A percentile compares a stretch with the other conserved stretches of the same genome.
Evolutionary conservation across 1,140 invertebrate genomes (phyloP).

Genomic region (Pomacea maculata): DNA sequence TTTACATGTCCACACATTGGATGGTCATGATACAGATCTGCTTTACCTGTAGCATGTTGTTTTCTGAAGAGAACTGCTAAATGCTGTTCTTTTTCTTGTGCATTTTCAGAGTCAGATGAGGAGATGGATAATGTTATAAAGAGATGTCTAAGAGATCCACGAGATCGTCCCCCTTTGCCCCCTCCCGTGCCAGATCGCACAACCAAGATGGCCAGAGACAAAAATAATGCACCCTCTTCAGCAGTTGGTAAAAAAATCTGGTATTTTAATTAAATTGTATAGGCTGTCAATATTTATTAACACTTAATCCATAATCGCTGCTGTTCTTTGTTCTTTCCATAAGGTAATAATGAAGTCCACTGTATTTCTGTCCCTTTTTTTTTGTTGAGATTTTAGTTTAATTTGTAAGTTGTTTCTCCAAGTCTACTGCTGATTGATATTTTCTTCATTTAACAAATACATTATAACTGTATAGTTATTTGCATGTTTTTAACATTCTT

Average conservation of each 20-base stretch:
- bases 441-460: no score
- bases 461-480: no score
- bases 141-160: not conserved
- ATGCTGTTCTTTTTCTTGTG: not conserved
- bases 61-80: not conserved
- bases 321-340: not conserved
- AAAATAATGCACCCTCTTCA: not conserved
- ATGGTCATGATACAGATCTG: not conserved
- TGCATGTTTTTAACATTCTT: no score
- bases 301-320: not conserved
- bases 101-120: slow-evolving; percentile 9
- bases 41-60: not conserved
- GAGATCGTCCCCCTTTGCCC: slow-evolving; percentile 4
- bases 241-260: not conserved
- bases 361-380: slow-evolving; percentile 1
- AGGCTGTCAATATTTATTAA: no score
- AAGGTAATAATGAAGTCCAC: no score
- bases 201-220: not conserved
- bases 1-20: not conserved
- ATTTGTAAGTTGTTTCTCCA: no score
- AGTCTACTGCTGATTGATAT: no score
- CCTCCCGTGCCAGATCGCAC: slow-evolving; percentile 12
- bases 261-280: not conserved
- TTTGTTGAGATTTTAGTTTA: no score
- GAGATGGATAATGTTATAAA: slow-evolving; percentile 13